Evolutionary conservation across 2,113 vertebrate species (phyloP).

Genomic region (Phoxinus phoxinus): DNA sequence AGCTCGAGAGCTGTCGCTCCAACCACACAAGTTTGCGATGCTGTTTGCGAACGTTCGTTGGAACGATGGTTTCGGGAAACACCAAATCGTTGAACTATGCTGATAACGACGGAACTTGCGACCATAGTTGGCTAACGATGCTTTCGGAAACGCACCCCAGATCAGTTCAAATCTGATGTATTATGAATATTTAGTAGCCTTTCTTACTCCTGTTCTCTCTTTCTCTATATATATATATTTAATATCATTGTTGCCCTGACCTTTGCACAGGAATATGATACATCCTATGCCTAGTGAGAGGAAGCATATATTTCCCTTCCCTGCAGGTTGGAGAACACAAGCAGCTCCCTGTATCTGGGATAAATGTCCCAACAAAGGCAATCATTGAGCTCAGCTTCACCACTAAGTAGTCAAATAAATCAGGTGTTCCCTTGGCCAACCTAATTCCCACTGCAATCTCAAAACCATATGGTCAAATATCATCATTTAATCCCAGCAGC

Average conservation of each 20-base stretch:
- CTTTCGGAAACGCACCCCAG: too few species aligned
- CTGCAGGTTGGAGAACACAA: slow-evolving; percentile 61
- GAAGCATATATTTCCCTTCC: slow-evolving; percentile 72
- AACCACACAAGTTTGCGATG: too few species aligned
- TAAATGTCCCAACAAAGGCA: slow-evolving; percentile 64
- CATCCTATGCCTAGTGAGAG: slow-evolving; percentile 62
- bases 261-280: slow-evolving; percentile 59
- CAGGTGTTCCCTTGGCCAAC: slow-evolving; percentile 47
- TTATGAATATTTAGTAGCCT: not conserved
- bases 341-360: slow-evolving; percentile 58
- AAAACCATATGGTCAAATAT: slow-evolving; percentile 8
- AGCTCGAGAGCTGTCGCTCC: too few species aligned
- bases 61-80: too few species aligned
- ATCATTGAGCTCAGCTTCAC: slow-evolving; percentile 65
- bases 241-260: not conserved
- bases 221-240: not conserved
- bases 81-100: too few species aligned
- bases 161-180: not conserved
- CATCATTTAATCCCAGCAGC: slow-evolving; percentile 26
- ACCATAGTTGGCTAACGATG: too few species aligned
- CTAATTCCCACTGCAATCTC: slow-evolving; percentile 48
- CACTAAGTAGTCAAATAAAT: slow-evolving; percentile 57
- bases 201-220: not conserved
- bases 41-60: too few species aligned
- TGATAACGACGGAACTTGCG: too few species aligned